phyloP scores from a whole-genome alignment of 2,888 invertebrate genomes.

The Calephelis perditalis region DNA sequence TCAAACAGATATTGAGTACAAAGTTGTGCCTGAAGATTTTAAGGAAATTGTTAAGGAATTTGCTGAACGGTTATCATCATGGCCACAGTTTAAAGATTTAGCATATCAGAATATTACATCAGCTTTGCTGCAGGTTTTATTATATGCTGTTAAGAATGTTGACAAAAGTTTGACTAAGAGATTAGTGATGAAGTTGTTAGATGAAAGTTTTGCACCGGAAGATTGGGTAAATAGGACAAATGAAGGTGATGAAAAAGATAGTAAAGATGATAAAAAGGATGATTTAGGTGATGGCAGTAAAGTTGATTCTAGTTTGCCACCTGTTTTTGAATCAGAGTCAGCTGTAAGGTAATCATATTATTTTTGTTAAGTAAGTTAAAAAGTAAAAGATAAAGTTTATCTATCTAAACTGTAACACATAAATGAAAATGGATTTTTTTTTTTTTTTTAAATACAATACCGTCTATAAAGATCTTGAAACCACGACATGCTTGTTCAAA shows the following conservation, averaged over 20 bases:
- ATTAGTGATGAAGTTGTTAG: slow-evolving; percentile 79
- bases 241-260: slow-evolving; percentile 34
- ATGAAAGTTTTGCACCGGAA: slow-evolving; percentile 79
- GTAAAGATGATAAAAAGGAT: slow-evolving; percentile 23
- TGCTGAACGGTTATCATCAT: slow-evolving; percentile 79
- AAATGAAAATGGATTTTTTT: no score
- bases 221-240: slow-evolving; percentile 45
- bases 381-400: no score
- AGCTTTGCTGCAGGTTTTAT: slow-evolving; percentile 82
- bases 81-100: slow-evolving; percentile 89
- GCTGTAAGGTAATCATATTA: slow-evolving; percentile 64
- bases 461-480: no score
- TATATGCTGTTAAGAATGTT: slow-evolving; percentile 79
- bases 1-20: slow-evolving; percentile 60
- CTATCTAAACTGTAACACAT: no score
- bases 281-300: slow-evolving; percentile 5
- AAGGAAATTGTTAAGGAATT: slow-evolving; percentile 81
- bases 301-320: slow-evolving; percentile 61
- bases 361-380: no score
- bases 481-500: no score
- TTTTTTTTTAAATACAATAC: no score
- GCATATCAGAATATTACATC: slow-evolving; percentile 84
- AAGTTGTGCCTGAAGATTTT: slow-evolving; percentile 78
- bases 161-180: slow-evolving; percentile 74
- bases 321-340: slow-evolving; percentile 80